Evolutionary conservation across 1,140 invertebrate genomes (phyloP).

Genomic region (Andrena cerasifolii): DNA sequence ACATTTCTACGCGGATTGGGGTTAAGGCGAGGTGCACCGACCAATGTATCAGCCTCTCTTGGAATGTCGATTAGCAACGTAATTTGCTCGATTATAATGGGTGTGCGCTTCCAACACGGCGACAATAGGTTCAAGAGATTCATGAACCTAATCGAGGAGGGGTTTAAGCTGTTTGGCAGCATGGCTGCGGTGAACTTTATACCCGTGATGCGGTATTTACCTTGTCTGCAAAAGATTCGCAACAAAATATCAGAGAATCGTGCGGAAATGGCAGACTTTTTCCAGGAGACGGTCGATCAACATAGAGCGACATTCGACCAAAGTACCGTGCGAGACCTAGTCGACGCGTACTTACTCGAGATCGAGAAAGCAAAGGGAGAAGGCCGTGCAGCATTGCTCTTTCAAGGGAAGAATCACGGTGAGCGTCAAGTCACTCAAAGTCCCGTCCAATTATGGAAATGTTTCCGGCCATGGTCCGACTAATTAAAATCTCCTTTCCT

Average conservation of each 20-base stretch:
- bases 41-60: slow-evolving; percentile 88
- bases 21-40: slow-evolving; percentile 84
- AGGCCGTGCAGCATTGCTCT: slow-evolving; percentile 87
- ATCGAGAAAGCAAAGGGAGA: slow-evolving; percentile 91
- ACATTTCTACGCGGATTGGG: slow-evolving; percentile 87
- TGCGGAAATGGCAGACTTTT: slow-evolving; percentile 91
- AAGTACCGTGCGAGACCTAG: slow-evolving; percentile 90
- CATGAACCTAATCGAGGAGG: slow-evolving; percentile 93
- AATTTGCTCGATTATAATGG: slow-evolving; percentile 95
- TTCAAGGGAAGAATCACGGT: slow-evolving; percentile 91
- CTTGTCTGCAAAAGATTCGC: slow-evolving; percentile 87
- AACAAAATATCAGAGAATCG: slow-evolving; percentile 92
- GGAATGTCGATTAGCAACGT: slow-evolving; percentile 94
- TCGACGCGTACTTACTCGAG: slow-evolving; percentile 93
- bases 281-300: slow-evolving; percentile 91
- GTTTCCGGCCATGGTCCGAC: no score
- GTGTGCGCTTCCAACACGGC: slow-evolving; percentile 90
- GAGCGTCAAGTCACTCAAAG: slow-evolving; percentile 68
- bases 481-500: background rate
- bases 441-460: no score
- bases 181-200: slow-evolving; percentile 87
- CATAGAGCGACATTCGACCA: slow-evolving; percentile 90
- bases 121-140: slow-evolving; percentile 90
- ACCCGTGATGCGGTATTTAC: slow-evolving; percentile 88
- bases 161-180: slow-evolving; percentile 91